Conservation (phyloP, 2,797 vertebrate species). For the Xyrichtys novacula region DNA sequence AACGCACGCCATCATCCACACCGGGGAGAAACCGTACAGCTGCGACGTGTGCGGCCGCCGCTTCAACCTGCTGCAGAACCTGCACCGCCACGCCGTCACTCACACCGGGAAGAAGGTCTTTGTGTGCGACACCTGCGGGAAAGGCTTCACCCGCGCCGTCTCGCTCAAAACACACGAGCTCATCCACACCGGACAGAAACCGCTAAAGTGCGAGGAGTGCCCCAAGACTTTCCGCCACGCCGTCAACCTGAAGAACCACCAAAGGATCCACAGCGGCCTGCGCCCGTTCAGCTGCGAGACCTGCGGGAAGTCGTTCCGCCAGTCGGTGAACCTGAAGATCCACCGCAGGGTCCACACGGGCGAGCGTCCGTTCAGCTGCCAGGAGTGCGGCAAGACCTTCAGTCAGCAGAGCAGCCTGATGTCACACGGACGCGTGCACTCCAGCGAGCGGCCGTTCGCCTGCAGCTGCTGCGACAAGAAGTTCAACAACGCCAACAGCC, state of each 20-base stretch:
- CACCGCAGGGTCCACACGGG: conserved; percentile 84
- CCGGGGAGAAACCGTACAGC: conserved; percentile 73
- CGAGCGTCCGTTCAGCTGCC: conserved; percentile 83
- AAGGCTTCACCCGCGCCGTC: conserved; percentile 82
- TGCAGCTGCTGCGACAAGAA: conserved; percentile 81
- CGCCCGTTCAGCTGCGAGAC: conserved; percentile 80
- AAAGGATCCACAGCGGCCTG: conserved; percentile 79
- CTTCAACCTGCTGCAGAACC: conserved; percentile 84
- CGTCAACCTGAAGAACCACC: conserved; percentile 83
- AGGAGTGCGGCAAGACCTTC: conserved; percentile 82
- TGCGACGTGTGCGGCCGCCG: conserved; percentile 79
- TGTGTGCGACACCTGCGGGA: conserved; percentile 75
- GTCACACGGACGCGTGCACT: conserved; percentile 82
- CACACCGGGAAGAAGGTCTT: conserved; percentile 79
- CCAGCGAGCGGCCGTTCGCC: conserved; percentile 72
- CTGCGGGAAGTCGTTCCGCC: conserved; percentile 82
- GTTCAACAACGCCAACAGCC: conserved; percentile 85
- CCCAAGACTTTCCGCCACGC: conserved; percentile 81
- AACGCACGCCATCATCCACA: conserved; percentile 79
- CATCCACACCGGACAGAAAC: conserved; percentile 84
- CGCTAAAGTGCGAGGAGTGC: conserved; percentile 79
- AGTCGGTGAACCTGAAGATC: conserved; percentile 83
- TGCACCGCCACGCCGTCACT: conserved; percentile 76
- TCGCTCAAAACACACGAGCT: conserved; percentile 81
- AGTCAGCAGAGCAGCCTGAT: conserved; percentile 86